phyloP scores from a whole-genome alignment of 2,797 vertebrate genomes.

The Lindbergichthys nudifrons region DNA sequence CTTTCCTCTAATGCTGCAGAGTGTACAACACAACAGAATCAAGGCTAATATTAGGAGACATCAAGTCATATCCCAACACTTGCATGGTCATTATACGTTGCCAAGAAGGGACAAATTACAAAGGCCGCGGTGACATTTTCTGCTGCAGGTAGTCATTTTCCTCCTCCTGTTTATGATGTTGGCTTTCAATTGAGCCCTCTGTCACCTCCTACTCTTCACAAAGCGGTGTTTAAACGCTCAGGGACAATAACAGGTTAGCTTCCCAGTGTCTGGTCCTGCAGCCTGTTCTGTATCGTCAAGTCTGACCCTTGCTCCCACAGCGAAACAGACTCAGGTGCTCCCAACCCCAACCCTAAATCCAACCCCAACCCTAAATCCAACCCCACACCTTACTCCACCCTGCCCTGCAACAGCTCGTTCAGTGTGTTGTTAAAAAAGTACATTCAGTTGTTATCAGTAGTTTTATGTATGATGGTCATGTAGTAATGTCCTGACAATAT shows the following conservation, averaged over 20 bases:
- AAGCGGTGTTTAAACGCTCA: constrained; percentile 84
- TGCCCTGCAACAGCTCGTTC: constrained; percentile 10
- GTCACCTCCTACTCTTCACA: constrained; percentile 73
- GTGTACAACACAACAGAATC: constrained; percentile 44
- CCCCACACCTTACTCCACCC: constrained; percentile 3
- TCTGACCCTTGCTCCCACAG: constrained; percentile 63
- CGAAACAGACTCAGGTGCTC: constrained; percentile 50
- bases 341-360: background rate
- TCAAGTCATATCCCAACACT: constrained; percentile 62
- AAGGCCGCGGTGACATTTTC: constrained; percentile 73
- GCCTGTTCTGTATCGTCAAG: constrained; percentile 61
- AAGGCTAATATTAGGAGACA: constrained; percentile 75
- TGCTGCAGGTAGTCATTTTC: constrained; percentile 81
- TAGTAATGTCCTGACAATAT: constrained; percentile 31
- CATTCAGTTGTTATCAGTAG: constrained; percentile 5
- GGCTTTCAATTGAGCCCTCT: constrained; percentile 76
- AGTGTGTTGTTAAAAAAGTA: constrained; percentile 13
- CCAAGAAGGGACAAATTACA: constrained; percentile 79
- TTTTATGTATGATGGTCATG: background rate
- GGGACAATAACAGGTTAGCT: constrained; percentile 83
- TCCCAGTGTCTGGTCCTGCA: constrained; percentile 78
- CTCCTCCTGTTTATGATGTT: constrained; percentile 79
- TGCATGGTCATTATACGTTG: constrained; percentile 77
- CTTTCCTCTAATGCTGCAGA: constrained; percentile 45
- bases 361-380: constrained; percentile 9